Percentiles rank a stretch among this genome's conserved stretches.
Conservation (phyloP, 2,888 invertebrate genomes). For the Listrodromus nycthemerus region DNA sequence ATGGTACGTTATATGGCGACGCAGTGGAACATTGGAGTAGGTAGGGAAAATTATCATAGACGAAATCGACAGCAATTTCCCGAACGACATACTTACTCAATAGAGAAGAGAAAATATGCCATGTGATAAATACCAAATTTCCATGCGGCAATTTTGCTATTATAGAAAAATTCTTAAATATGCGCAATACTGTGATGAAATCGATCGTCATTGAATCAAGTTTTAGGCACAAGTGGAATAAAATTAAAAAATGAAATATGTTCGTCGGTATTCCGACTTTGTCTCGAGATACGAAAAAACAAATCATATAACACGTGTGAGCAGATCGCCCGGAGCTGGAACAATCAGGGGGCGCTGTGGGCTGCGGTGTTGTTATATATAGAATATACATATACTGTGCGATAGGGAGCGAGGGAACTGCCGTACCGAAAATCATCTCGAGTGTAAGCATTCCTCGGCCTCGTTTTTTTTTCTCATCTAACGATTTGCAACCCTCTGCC, state of each 20-base stretch:
- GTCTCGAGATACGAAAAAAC: slow-evolving; percentile 26
- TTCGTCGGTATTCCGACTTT: slow-evolving; percentile 34
- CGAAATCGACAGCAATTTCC: slow-evolving; percentile 44
- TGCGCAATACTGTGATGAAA: neutral
- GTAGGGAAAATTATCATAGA: slow-evolving; percentile 49
- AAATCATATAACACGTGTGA: slow-evolving; percentile 49
- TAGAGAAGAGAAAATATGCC: neutral
- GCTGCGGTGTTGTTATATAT: slow-evolving; percentile 11
- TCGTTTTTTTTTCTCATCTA: slow-evolving; percentile 26
- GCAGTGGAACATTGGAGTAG: slow-evolving; percentile 9
- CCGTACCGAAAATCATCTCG: slow-evolving; percentile 61
- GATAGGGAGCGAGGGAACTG: neutral
- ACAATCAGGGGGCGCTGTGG: slow-evolving; percentile 1
- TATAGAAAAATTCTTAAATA: neutral
- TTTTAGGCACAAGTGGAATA: neutral
- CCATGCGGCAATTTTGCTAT: neutral
- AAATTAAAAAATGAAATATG: neutral
- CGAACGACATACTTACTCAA: slow-evolving; percentile 24
- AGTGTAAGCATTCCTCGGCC: slow-evolving; percentile 24
- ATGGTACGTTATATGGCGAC: neutral
- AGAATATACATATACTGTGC: neutral
- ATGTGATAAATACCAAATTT: too few relatives aligned
- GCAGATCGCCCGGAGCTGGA: slow-evolving; percentile 35
- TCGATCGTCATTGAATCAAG: neutral
- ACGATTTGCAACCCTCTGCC: slow-evolving; percentile 56